Conservation (phyloP, 1,140 invertebrate genomes). For the Acarapis woodi region DNA sequence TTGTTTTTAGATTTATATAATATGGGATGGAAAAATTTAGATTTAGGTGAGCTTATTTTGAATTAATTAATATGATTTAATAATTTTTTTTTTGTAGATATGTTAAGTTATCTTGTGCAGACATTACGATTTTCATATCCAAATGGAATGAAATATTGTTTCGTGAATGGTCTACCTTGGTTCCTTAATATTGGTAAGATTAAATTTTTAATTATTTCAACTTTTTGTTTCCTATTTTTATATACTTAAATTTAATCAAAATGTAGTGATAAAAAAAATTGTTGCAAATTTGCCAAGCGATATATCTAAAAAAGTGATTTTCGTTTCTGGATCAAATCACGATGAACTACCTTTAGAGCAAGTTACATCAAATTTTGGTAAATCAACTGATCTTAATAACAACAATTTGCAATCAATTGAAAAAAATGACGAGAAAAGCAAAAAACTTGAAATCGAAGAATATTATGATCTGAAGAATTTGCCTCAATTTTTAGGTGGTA, state of each 20-base stretch:
- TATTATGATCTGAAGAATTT: not conserved
- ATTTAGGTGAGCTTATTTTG: no score
- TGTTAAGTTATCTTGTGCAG: constrained; percentile 7
- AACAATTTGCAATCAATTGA: constrained; percentile 6
- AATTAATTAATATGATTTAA: no score
- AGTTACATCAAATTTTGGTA: constrained; percentile 7
- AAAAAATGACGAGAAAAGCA: not conserved
- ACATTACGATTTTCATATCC: constrained; percentile 9
- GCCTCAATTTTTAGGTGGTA: constrained; percentile 2
- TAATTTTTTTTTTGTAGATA: no score
- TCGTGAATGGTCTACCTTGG: constrained; percentile 9
- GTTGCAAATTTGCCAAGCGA: constrained; percentile 5
- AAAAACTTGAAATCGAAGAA: not conserved
- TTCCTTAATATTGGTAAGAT: no score
- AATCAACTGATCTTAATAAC: constrained; percentile 4
- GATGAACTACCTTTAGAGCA: constrained; percentile 1
- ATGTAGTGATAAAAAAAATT: constrained; percentile 6
- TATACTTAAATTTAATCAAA: no score
- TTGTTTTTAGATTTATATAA: constrained; percentile 1
- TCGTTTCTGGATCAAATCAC: not conserved
- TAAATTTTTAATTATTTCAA: no score
- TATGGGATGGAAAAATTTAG: constrained; percentile 4
- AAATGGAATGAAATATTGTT: constrained; percentile 3
- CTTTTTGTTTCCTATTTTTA: no score
- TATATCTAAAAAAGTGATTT: constrained; percentile 1